phyloP scores from a whole-genome alignment of 1,140 invertebrate genomes.

The Leptoteleia sp. region DNA sequence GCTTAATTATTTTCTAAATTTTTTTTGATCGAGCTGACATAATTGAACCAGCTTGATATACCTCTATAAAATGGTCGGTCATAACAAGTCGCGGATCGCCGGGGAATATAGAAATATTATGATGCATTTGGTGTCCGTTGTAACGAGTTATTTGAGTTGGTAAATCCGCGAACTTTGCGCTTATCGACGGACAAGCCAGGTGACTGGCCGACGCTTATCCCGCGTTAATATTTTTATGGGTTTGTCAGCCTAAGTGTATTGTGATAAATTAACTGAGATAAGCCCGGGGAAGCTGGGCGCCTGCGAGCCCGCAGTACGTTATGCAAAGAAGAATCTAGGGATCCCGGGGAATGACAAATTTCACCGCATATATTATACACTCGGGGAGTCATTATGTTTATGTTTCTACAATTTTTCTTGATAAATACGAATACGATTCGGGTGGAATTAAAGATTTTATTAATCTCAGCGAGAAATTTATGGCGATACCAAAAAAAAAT shows the following conservation, averaged over 20 bases:
- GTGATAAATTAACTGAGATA: conserved; percentile 43
- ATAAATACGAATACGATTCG: conserved; percentile 15
- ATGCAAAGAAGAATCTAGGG: conserved; percentile 27
- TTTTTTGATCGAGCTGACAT: too few relatives aligned
- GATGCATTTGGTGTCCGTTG: conserved; percentile 26
- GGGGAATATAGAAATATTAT: conserved; percentile 40
- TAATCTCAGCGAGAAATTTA: conserved; percentile 15
- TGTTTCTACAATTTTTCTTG: conserved; percentile 20
- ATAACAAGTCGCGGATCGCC: conserved; percentile 17
- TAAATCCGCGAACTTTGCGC: neutral
- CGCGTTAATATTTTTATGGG: conserved; percentile 43
- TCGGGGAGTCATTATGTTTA: conserved; percentile 19
- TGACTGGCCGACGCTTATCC: conserved; percentile 37
- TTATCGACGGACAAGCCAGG: conserved; percentile 25
- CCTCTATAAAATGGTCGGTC: too few relatives aligned
- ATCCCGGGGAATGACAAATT: conserved; percentile 25
- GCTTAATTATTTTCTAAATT: too few relatives aligned
- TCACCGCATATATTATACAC: conserved; percentile 26
- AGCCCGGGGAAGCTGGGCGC: conserved; percentile 24
- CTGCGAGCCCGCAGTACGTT: conserved; percentile 20
- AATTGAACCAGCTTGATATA: too few relatives aligned
- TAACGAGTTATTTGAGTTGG: conserved; percentile 19
- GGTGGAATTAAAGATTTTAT: conserved; percentile 11
- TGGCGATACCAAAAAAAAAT: neutral
- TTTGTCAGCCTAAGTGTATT: conserved; percentile 42